Evolutionary conservation across 2,797 vertebrate species (phyloP).

Genomic region (Alectoris magna): DNA sequence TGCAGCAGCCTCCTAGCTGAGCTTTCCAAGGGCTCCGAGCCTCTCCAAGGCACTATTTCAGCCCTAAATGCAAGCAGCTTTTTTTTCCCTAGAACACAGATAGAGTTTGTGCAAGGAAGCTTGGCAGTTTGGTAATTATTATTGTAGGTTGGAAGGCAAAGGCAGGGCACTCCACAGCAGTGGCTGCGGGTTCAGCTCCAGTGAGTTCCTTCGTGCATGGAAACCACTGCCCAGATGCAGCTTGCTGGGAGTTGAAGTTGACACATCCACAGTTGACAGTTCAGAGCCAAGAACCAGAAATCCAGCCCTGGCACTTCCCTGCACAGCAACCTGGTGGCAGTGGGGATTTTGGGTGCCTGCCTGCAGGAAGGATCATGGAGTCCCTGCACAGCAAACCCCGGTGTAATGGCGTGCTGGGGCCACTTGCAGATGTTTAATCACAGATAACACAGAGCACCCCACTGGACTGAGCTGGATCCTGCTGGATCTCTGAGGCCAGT

Average conservation of each 20-base stretch:
- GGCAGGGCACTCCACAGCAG: not conserved
- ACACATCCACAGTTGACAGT: fast-evolving
- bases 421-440: not conserved
- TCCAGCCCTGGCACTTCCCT: not conserved
- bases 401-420: not conserved
- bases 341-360: fast-evolving
- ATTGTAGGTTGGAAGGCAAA: not conserved
- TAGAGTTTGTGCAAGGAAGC: not conserved
- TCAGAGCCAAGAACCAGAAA: not conserved
- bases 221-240: not conserved
- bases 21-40: not conserved
- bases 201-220: not conserved
- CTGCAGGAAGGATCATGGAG: not conserved
- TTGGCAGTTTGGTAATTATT: not conserved
- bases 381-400: not conserved
- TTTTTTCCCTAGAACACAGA: not conserved
- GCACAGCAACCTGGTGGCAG: not conserved
- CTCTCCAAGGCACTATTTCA: not conserved
- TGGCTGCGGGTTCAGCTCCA: not conserved
- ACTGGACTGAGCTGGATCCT: fast-evolving
- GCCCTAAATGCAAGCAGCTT: not conserved
- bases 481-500: fast-evolving
- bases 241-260: not conserved
- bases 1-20: not conserved
- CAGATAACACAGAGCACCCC: not conserved